Evolutionary conservation across 2,113 vertebrate genomes (phyloP).

Genomic region (Pimephales promelas): DNA sequence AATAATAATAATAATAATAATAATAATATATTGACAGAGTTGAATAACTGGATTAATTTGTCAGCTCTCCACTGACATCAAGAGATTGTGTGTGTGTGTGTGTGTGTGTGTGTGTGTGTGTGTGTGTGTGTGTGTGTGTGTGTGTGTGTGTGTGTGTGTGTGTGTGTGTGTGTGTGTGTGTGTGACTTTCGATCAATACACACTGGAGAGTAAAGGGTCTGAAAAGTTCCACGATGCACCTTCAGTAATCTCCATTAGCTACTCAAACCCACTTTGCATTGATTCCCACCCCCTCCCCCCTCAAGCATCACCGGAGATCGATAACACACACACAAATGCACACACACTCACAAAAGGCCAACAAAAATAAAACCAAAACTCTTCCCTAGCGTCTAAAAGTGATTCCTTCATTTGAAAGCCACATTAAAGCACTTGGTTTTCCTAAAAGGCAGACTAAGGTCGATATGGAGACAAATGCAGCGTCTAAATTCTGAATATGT

Average conservation of each 20-base stretch:
- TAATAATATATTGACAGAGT: too few species aligned
- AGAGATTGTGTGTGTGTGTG: too few species aligned
- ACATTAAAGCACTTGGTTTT: conserved; percentile 32
- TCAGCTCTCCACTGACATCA: too few species aligned
- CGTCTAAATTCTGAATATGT: background rate
- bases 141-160: conserved; percentile 11
- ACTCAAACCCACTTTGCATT: conserved; percentile 60
- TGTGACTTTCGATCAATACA: conserved; percentile 51
- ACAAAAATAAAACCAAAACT: conserved; percentile 43
- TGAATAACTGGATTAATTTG: too few species aligned
- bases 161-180: conserved; percentile 5
- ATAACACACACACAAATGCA: conserved; percentile 44
- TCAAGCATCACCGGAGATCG: conserved; percentile 37
- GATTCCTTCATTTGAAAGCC: conserved; percentile 33
- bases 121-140: background rate
- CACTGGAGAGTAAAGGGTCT: conserved; percentile 45
- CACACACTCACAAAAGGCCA: conserved; percentile 18
- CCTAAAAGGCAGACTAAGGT: conserved; percentile 8
- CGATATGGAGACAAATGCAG: conserved; percentile 18
- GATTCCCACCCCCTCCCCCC: conserved; percentile 41
- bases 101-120: conserved; percentile 12
- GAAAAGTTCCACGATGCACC: conserved; percentile 52
- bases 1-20: too few species aligned
- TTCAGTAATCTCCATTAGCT: conserved; percentile 60
- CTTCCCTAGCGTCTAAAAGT: conserved; percentile 13